These are phyloP conservation scores for Laterallus jamaicensis DNA, from an alignment of 2,113 vertebrate species.

Conservation along the genomic window DNA sequence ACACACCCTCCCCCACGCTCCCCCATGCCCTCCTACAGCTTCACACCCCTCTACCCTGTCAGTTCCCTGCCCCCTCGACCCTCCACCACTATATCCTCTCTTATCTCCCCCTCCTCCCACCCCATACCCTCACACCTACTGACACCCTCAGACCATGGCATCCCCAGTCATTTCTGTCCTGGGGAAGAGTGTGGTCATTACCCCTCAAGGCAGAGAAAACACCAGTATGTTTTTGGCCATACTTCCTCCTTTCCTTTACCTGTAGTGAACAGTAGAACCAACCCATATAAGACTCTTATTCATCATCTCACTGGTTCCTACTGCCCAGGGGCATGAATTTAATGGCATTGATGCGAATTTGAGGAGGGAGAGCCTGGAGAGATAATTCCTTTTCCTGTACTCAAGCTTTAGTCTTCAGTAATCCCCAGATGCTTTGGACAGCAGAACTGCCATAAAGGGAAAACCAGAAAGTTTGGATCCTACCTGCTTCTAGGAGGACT, in stretches of 20 bases:
- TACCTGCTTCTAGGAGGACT: neutral
- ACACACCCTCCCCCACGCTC: neutral
- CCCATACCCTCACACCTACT: too few relatives aligned
- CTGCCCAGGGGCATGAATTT: accelerated
- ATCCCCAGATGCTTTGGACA: accelerated
- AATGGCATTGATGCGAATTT: accelerated
- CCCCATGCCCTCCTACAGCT: too few relatives aligned
- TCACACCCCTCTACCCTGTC: neutral
- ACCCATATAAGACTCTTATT: too few relatives aligned
- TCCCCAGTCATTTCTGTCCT: accelerated
- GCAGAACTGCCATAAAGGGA: neutral
- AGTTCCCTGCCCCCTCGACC: too few relatives aligned
- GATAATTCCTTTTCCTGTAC: neutral
- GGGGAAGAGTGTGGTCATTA: neutral
- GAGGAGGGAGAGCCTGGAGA: neutral
- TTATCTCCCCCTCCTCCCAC: too few relatives aligned
- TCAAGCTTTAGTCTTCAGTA: neutral
- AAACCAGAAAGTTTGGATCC: neutral
- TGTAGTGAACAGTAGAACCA: accelerated
- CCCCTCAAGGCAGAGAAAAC: accelerated
- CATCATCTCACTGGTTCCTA: neutral
- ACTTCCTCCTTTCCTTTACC: accelerated
- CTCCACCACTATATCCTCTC: neutral
- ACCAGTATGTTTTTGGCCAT: accelerated
- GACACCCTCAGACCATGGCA: neutral